Conservation (phyloP, 2,113 vertebrate species). For the Carlito syrichta region DNA sequence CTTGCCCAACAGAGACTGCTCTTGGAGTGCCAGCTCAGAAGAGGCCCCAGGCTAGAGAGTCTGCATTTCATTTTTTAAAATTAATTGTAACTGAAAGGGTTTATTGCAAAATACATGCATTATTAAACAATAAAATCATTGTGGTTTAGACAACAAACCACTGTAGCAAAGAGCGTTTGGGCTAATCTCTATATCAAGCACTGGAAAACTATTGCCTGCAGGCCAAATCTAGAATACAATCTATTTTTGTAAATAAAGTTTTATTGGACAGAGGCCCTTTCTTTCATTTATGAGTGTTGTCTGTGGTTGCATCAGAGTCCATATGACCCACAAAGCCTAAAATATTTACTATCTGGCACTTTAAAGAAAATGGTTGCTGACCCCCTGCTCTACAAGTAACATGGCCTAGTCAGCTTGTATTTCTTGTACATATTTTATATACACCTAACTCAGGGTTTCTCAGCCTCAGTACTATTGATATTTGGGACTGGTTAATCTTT, state of each 20-base stretch:
- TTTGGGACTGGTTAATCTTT: not conserved
- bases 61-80: not conserved
- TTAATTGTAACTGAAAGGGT: not conserved
- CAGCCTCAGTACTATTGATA: not conserved
- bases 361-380: not conserved
- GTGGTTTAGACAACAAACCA: not conserved
- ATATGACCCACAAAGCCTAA: not conserved
- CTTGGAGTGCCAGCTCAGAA: not conserved
- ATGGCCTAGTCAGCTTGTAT: not conserved
- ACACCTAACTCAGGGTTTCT: not conserved
- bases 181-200: not conserved
- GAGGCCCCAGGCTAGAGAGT: constrained; percentile 49
- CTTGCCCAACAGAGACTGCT: constrained; percentile 52
- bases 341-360: not conserved
- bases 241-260: constrained; percentile 22
- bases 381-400: not conserved
- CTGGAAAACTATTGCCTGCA: not conserved
- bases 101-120: constrained; percentile 24
- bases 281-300: not conserved
- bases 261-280: not conserved
- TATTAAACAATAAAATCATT: constrained; percentile 9
- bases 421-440: constrained; percentile 6
- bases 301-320: not conserved
- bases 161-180: not conserved
- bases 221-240: not conserved